phyloP scores from a whole-genome alignment of 2,797 vertebrate genomes.

The Acipenser ruthenus region DNA sequence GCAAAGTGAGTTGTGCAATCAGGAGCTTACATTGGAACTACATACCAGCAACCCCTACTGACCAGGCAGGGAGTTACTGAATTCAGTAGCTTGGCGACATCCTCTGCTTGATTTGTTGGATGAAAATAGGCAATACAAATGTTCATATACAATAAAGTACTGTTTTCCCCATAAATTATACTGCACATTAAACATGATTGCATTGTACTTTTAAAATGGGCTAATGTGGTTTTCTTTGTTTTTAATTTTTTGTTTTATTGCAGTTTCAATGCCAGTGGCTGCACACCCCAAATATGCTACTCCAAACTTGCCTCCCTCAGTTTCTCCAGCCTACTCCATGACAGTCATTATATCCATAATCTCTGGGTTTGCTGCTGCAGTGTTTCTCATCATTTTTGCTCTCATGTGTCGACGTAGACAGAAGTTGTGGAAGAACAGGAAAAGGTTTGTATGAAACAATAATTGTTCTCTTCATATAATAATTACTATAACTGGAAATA shows the following conservation, averaged over 20 bases:
- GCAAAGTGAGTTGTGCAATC: no score
- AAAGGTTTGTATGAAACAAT: conserved; percentile 54
- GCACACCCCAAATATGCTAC: conserved; percentile 49
- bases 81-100: no score
- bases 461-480: neutral
- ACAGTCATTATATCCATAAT: conserved; percentile 80
- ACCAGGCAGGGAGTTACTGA: no score
- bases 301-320: conserved; percentile 38
- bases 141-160: no score
- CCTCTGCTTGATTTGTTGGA: no score
- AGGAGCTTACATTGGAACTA: no score
- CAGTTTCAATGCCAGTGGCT: conserved; percentile 47
- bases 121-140: no score
- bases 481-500: neutral
- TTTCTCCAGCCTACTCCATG: conserved; percentile 82
- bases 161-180: no score
- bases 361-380: conserved; percentile 61
- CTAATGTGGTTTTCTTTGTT: conserved; percentile 4
- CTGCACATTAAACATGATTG: neutral
- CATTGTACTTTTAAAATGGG: neutral
- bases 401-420: conserved; percentile 68
- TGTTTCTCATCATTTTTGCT: conserved; percentile 58
- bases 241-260: conserved; percentile 33
- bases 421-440: conserved; percentile 73
- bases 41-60: no score